phyloP scores from a whole-genome alignment of 2,113 vertebrate species.

The Paralichthys olivaceus region DNA sequence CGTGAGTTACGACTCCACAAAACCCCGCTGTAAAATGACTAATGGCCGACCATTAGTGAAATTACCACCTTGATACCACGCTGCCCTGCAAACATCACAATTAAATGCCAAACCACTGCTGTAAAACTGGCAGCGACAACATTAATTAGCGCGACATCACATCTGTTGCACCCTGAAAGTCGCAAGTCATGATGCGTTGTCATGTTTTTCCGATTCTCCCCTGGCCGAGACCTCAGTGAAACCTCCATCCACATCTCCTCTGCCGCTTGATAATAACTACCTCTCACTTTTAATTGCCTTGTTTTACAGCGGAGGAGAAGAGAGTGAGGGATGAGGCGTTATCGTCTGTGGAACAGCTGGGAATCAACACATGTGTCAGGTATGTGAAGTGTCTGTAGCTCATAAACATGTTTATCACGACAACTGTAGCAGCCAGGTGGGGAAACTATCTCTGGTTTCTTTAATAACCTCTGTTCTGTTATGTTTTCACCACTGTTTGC shows the following conservation, averaged over 20 bases:
- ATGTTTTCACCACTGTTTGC: too few relatives aligned
- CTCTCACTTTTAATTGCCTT: constrained; percentile 31
- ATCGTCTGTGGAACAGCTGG: constrained; percentile 71
- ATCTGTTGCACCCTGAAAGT: constrained; percentile 19
- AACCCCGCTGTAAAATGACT: constrained; percentile 9
- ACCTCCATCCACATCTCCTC: neutral
- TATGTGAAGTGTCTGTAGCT: constrained; percentile 32
- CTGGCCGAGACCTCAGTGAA: too few relatives aligned
- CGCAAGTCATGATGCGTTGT: constrained; percentile 16
- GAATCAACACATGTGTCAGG: constrained; percentile 70
- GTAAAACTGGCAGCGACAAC: constrained; percentile 32
- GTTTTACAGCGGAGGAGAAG: constrained; percentile 61
- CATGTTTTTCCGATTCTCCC: constrained; percentile 14
- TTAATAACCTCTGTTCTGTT: too few relatives aligned
- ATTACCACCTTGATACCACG: constrained; percentile 36
- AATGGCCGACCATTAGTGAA: neutral
- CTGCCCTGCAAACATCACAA: constrained; percentile 33
- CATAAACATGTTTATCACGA: constrained; percentile 22
- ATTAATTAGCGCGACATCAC: constrained; percentile 13
- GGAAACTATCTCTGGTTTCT: neutral
- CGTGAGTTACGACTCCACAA: constrained; percentile 1
- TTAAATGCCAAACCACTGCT: constrained; percentile 34
- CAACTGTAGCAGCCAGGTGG: neutral
- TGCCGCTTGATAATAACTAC: constrained; percentile 10
- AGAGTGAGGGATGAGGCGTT: constrained; percentile 27